Base-by-base conservation (phyloP, 2,888 invertebrate species). In the Hypomecis atomaria region DNA sequence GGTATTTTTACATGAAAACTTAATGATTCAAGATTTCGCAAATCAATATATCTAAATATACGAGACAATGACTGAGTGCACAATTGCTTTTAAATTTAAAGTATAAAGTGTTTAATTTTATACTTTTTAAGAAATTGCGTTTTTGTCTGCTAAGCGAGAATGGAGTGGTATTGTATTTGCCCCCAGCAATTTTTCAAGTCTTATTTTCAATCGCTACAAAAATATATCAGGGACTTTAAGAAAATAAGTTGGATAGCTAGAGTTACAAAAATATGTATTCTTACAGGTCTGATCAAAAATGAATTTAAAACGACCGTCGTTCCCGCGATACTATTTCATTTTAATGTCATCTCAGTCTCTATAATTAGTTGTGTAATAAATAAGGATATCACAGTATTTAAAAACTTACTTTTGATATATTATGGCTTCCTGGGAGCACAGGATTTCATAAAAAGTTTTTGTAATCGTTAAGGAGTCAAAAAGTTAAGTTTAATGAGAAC, bases 401-500 rank as follows among this genome's bases (percentile, higher is more conserved):
- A 52, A 47, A 48, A 59, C 59, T 54, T 55, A 49, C 54, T 59
- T 38, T 13, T 60, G 45, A 52, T 61, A 59, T 49, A 33, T 64
- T 60, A 62, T 47, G 62, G 62, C 69, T 67, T 60, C 59, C 43
- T 57, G 45, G 47, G 62, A 63, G 13, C 43, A 55, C 54, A 50
- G 34, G 38, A 33, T 63, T 52, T 55, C 44, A 50, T 60, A 63
- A 58, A 62, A 43, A 40, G 13, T 66, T 76, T 79, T 78, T 72
- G 71, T 74, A 65, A 43, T 66, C 57, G 65, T 69, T 67, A 73
- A 66, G 67, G 70, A 68, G 47, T 59, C 67, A 71, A 48, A 70
- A 73, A 74, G 70, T 70, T 70, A 70, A 61, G 58, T 62, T 67
- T 87, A 85, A 86, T 83, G 82, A 84, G 82, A 68, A 75, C 68